These are phyloP conservation scores for Siphonodentalium dalli DNA, from an alignment of 2,888 invertebrate genomes.

Conservation along the genomic window DNA sequence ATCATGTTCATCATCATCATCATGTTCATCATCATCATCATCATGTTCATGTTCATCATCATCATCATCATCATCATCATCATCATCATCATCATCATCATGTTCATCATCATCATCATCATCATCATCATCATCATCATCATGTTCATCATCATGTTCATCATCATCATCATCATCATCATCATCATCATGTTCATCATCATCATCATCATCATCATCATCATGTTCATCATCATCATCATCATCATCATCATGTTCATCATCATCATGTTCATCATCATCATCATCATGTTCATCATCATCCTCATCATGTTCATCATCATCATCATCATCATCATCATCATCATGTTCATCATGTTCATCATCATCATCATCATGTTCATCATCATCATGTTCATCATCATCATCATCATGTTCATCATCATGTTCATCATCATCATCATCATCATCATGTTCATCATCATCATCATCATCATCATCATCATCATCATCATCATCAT, in stretches of 20 bases:
- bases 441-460: not conserved
- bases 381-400: not conserved
- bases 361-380: not conserved
- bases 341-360: not conserved
- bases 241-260: not conserved
- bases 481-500: not conserved
- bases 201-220: constrained; percentile 10
- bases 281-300: not conserved
- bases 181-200: constrained; percentile 19
- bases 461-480: no score
- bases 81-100: constrained; percentile 1
- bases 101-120: not conserved
- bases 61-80: constrained; percentile 20
- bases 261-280: not conserved
- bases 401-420: not conserved
- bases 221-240: not conserved
- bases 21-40: constrained; percentile 14
- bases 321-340: not conserved
- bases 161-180: constrained; percentile 20
- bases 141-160: constrained; percentile 1
- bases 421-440: not conserved
- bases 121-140: not conserved
- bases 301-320: not conserved
- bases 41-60: constrained; percentile 18
- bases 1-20: not conserved